These are phyloP conservation scores for Polypedilum vanderplanki DNA, from an alignment of 1,140 invertebrate species.

Conservation along the genomic window DNA sequence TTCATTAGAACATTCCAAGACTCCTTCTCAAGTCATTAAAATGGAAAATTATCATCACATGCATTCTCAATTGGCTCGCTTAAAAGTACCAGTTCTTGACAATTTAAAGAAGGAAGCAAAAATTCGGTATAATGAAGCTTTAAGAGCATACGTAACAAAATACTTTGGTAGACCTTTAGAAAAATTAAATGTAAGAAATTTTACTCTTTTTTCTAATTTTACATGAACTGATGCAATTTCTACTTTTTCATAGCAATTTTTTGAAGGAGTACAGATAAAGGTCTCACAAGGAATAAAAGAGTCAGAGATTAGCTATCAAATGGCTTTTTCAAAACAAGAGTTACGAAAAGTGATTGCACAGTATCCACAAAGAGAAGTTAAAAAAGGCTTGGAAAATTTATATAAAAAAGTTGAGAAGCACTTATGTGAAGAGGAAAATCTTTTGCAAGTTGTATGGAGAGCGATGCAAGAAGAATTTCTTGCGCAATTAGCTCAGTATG, in stretches of 20 bases:
- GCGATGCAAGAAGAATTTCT: constrained; percentile 99
- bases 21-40: constrained; percentile 87
- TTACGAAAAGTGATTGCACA: constrained; percentile 90
- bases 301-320: constrained; percentile 96
- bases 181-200: constrained; percentile 76
- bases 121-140: constrained; percentile 81
- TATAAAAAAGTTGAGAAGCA: constrained; percentile 98
- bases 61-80: constrained; percentile 74
- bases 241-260: constrained; percentile 69
- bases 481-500: constrained; percentile 89
- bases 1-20: constrained; percentile 82
- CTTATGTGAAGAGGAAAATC: constrained; percentile 88
- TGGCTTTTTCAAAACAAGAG: constrained; percentile 96
- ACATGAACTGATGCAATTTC: neutral
- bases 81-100: constrained; percentile 89
- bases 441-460: constrained; percentile 94
- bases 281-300: constrained; percentile 89
- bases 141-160: constrained; percentile 84
- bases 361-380: constrained; percentile 93
- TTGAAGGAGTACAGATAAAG: constrained; percentile 88
- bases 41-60: constrained; percentile 98
- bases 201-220: neutral
- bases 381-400: constrained; percentile 88
- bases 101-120: constrained; percentile 84
- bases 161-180: constrained; percentile 94